phyloP scores from a whole-genome alignment of 2,113 vertebrate species.

The Tetrax tetrax region DNA sequence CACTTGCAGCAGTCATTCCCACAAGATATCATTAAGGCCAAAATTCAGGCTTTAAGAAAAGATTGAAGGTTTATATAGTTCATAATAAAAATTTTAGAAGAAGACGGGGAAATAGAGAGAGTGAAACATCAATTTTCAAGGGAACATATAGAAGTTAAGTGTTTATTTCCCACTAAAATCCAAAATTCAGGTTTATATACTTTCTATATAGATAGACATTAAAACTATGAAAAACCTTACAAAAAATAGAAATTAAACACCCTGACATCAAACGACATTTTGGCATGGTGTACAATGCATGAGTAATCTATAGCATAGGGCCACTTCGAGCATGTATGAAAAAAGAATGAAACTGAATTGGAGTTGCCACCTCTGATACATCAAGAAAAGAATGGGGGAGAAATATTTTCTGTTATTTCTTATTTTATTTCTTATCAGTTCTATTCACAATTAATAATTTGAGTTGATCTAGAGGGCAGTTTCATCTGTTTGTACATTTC shows the following conservation, averaged over 20 bases:
- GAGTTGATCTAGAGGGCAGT: neutral
- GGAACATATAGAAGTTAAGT: neutral
- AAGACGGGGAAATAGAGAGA: rapidly evolving
- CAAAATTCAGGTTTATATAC: neutral
- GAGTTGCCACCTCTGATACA: neutral
- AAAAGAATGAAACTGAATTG: neutral
- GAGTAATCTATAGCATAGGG: neutral
- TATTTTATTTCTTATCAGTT: neutral
- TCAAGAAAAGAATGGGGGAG: neutral
- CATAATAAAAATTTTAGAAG: neutral
- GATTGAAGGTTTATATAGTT: neutral
- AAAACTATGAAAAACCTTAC: neutral
- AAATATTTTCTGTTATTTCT: neutral
- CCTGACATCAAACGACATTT: neutral
- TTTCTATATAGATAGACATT: neutral
- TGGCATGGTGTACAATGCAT: neutral
- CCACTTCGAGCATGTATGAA: neutral
- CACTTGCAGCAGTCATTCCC: neutral
- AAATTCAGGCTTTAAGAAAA: neutral
- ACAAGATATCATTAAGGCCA: neutral
- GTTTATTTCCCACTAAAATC: neutral
- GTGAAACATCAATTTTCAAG: neutral
- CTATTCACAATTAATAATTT: neutral
- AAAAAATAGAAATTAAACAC: neutral
- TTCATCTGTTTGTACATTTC: neutral